These are phyloP conservation scores for Octonoba sinensis DNA, from an alignment of 2,888 invertebrate genomes.

Conservation along the genomic window DNA sequence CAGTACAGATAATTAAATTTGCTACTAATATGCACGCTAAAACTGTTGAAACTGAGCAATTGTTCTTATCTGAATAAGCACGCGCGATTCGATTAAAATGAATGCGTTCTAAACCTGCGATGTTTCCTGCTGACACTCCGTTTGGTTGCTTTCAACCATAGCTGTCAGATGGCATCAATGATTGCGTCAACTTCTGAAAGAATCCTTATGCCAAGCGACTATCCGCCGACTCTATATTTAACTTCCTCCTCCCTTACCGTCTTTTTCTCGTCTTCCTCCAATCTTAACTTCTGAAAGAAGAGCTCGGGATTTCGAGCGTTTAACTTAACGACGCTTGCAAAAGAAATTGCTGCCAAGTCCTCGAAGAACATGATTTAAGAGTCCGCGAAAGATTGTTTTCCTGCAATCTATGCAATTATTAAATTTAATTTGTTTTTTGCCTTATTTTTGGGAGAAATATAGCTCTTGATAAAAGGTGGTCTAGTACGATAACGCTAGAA, in stretches of 20 bases:
- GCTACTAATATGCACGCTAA: too few relatives aligned
- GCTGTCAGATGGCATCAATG: slow-evolving; percentile 46
- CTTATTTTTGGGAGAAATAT: neutral
- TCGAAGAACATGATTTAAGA: slow-evolving; percentile 1
- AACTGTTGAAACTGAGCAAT: too few relatives aligned
- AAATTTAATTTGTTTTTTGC: slow-evolving; percentile 5
- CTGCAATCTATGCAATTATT: neutral
- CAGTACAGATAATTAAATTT: too few relatives aligned
- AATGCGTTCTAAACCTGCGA: neutral
- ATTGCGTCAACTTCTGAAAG: slow-evolving; percentile 52
- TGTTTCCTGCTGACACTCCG: slow-evolving; percentile 37
- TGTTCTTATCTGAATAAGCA: too few relatives aligned
- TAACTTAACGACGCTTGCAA: slow-evolving; percentile 3
- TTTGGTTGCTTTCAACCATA: slow-evolving; percentile 33
- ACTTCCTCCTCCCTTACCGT: slow-evolving; percentile 17
- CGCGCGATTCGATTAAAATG: too few relatives aligned
- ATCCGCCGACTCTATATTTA: slow-evolving; percentile 37
- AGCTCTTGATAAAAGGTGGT: too few relatives aligned
- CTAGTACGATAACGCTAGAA: too few relatives aligned
- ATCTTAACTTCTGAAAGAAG: neutral
- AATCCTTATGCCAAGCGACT: slow-evolving; percentile 43
- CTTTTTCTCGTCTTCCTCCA: neutral
- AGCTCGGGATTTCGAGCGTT: slow-evolving; percentile 2
- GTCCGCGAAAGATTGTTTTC: neutral
- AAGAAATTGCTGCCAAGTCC: slow-evolving; percentile 2